Percentiles rank a stretch among this genome's conserved stretches.
These are phyloP conservation scores for Eupithecia tripunctaria DNA, from an alignment of 2,888 invertebrate species.

Conservation along the genomic window DNA sequence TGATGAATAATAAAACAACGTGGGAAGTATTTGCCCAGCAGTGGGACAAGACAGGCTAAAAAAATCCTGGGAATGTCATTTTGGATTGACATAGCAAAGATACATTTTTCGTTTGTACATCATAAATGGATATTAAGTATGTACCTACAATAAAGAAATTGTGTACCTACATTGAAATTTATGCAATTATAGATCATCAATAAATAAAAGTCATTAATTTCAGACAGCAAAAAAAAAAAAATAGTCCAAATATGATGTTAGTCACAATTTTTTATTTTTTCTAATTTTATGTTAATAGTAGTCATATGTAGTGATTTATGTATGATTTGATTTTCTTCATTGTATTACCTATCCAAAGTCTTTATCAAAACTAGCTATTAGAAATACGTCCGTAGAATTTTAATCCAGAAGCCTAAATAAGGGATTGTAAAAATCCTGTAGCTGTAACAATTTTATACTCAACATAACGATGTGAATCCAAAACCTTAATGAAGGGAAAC, in stretches of 20 bases:
- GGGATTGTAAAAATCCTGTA: conserved; percentile 37
- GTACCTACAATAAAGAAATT: too few species aligned
- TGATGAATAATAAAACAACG: not conserved
- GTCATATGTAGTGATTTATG: too few species aligned
- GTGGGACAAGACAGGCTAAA: not conserved
- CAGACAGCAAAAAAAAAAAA: too few species aligned
- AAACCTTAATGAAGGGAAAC: conserved; percentile 71
- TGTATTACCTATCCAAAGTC: not conserved
- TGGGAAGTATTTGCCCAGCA: not conserved
- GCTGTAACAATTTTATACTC: conserved; percentile 42
- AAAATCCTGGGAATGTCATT: not conserved
- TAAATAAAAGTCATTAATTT: too few species aligned
- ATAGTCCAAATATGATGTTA: too few species aligned
- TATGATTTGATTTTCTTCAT: not conserved
- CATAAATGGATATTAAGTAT: too few species aligned
- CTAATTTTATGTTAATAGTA: too few species aligned
- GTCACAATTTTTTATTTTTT: too few species aligned
- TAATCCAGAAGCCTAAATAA: conserved; percentile 42
- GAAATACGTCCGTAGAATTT: conserved; percentile 21
- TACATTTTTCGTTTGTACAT: too few species aligned
- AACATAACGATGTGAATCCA: conserved; percentile 54
- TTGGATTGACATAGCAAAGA: not conserved
- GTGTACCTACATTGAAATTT: too few species aligned
- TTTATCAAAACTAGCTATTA: conserved; percentile 9
- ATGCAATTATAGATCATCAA: too few species aligned